Base-by-base conservation (phyloP, 2,888 invertebrate genomes). In the Meiosimyza decipiens region DNA sequence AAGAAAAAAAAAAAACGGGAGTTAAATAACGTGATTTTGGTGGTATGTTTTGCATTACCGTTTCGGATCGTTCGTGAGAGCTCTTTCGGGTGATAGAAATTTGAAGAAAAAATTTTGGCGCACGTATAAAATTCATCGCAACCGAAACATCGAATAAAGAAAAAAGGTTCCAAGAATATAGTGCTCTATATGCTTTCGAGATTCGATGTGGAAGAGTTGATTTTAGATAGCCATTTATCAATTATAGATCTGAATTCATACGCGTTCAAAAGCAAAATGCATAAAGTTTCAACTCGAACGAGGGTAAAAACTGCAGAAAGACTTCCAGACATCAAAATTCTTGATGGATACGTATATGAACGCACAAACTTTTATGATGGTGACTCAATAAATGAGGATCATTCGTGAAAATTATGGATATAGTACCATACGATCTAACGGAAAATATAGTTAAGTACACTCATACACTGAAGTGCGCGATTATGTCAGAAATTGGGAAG, bases 151-250 rank as follows among this genome's bases (percentile, higher is more conserved):
- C n/a, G n/a, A n/a, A n/a, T n/a, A n/a, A n/a, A n/a, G n/a, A n/a
- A n/a, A 28, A 80, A 76, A 57, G 80, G 80, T 1, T 64, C 73
- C 1, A 54, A 73, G 1, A 77, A 80, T 74, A 59, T 76, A 1
- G 78, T 81, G 1, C 77, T 80, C 0, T 81, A 81, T 69, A 77
- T 78, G 12, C 64, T 79, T 1, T 79, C 78, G 9, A 22, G 77
- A 60, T 3, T 22, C 52, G 69, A 59, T 3, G 2, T 22, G 9
- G 57, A 59, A 1, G 57, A 59, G 22, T 16, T 59, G 1, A 12
- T 11, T 3, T n/a, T 6, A 16, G 57, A 7, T 2, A 16, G 13
- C 6, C 13, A 13, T 7, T 28, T 3, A 28, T 13, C 7, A 6
- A n/a, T 59, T 4, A 5, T 59, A 2, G 57, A 16, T 18, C 13